phyloP scores from a whole-genome alignment of 2,113 vertebrate species.

The Monopterus albus region DNA sequence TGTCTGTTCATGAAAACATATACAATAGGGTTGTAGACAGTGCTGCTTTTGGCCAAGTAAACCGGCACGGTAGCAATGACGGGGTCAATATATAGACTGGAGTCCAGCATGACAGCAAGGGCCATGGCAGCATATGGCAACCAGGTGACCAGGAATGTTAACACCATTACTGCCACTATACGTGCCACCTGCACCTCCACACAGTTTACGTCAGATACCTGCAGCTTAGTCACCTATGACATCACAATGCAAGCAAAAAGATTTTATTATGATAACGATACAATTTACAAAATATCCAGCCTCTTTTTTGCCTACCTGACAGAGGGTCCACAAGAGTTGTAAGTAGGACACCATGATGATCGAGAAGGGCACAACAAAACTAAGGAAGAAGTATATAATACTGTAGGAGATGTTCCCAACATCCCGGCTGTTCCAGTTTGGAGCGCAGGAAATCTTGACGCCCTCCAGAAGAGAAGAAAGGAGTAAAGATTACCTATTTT shows the following conservation, averaged over 20 bases:
- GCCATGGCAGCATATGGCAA: constrained; percentile 77
- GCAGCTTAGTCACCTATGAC: constrained; percentile 71
- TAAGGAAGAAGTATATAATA: constrained; percentile 78
- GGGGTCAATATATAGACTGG: constrained; percentile 72
- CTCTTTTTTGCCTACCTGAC: constrained; percentile 63
- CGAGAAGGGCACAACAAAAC: constrained; percentile 81
- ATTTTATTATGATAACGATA: not conserved
- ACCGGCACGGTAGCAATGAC: constrained; percentile 70
- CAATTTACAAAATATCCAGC: not conserved
- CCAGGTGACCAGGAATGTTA: constrained; percentile 79
- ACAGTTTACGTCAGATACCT: constrained; percentile 69
- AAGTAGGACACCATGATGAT: constrained; percentile 75
- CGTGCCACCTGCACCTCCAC: constrained; percentile 67
- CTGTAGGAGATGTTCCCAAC: constrained; percentile 81
- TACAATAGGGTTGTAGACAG: constrained; percentile 77
- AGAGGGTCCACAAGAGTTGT: constrained; percentile 77
- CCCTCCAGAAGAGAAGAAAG: constrained; percentile 63
- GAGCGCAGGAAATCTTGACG: constrained; percentile 78
- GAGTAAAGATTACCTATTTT: not conserved
- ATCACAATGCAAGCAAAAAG: not conserved
- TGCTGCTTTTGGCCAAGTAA: constrained; percentile 78
- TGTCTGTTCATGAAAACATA: constrained; percentile 83
- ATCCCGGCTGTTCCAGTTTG: constrained; percentile 80
- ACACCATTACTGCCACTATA: constrained; percentile 76
- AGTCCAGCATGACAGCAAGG: constrained; percentile 64